A percentile compares a stretch with the other conserved stretches of the same genome.
phyloP scores from a whole-genome alignment of 2,888 invertebrate species.

The Frankliniella intonsa region DNA sequence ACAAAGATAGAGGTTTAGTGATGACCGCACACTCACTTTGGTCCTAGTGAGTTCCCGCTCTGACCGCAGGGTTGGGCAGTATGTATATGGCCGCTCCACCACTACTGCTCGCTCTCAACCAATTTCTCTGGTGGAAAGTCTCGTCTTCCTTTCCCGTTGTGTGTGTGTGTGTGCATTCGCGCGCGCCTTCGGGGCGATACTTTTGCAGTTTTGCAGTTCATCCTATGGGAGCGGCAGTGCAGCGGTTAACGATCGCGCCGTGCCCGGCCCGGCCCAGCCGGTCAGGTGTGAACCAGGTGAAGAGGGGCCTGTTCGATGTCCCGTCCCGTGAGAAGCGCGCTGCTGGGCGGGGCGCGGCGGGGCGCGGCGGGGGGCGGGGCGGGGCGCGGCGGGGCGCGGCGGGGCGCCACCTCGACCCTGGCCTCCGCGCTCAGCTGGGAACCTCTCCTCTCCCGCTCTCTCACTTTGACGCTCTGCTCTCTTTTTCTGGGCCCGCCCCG shows the following conservation, averaged over 20 bases:
- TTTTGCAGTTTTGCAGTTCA: no score
- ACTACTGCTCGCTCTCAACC: background rate
- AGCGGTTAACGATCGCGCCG: background rate
- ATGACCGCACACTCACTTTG: conserved; percentile 24
- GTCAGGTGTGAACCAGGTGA: conserved; percentile 3
- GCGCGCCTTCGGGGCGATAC: no score
- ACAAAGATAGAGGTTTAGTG: background rate
- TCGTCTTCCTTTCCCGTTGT: background rate
- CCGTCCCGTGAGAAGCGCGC: background rate
- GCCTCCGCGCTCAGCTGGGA: background rate
- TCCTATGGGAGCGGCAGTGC: background rate
- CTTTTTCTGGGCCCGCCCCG: no score
- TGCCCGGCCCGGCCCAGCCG: background rate
- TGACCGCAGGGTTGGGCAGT: background rate
- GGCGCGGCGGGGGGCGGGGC: background rate
- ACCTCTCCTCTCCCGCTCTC: background rate
- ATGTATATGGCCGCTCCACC: background rate
- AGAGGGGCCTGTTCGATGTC: background rate
- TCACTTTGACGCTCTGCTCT: no score
- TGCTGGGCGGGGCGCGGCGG: background rate
- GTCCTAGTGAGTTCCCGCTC: background rate
- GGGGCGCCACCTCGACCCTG: background rate
- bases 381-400: background rate
- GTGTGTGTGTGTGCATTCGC: background rate
- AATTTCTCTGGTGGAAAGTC: conserved; percentile 14